Evolutionary conservation across 2,113 vertebrate species (phyloP).

Genomic region (Nannospalax galili): DNA sequence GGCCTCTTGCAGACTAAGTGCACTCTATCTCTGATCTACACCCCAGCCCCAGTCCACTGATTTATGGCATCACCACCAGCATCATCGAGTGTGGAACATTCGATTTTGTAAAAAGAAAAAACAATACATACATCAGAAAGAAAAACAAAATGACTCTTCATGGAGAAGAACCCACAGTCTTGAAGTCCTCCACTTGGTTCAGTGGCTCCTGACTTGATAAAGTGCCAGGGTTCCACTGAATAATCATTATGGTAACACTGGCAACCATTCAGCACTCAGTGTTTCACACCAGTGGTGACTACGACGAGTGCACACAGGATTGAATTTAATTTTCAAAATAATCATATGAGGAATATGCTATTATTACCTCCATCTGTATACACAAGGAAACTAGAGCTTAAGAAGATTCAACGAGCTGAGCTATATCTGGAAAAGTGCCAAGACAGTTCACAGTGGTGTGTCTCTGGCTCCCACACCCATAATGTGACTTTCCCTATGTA

Average conservation of each 20-base stretch:
- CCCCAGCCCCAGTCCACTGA: not conserved
- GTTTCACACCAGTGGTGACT: not conserved
- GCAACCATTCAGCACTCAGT: not conserved
- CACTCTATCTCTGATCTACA: not conserved
- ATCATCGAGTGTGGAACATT: not conserved
- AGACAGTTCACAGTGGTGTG: not conserved
- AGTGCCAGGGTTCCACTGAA: not conserved
- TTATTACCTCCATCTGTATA: not conserved
- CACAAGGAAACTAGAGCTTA: not conserved
- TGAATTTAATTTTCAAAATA: conserved; percentile 26
- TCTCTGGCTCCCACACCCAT: not conserved
- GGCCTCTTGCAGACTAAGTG: not conserved
- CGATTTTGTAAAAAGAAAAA: not conserved
- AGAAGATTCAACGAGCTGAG: not conserved
- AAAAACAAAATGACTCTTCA: not conserved
- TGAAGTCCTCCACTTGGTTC: not conserved
- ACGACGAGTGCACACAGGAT: not conserved
- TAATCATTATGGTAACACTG: no score
- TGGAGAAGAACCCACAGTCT: not conserved
- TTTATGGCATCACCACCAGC: not conserved
- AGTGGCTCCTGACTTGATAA: not conserved
- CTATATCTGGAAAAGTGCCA: not conserved
- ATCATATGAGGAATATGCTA: not conserved
- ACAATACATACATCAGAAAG: not conserved
- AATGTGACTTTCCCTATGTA: not conserved